These are phyloP conservation scores for Bombus cullumanus DNA, from an alignment of 1,140 invertebrate genomes.

Conservation along the genomic window DNA sequence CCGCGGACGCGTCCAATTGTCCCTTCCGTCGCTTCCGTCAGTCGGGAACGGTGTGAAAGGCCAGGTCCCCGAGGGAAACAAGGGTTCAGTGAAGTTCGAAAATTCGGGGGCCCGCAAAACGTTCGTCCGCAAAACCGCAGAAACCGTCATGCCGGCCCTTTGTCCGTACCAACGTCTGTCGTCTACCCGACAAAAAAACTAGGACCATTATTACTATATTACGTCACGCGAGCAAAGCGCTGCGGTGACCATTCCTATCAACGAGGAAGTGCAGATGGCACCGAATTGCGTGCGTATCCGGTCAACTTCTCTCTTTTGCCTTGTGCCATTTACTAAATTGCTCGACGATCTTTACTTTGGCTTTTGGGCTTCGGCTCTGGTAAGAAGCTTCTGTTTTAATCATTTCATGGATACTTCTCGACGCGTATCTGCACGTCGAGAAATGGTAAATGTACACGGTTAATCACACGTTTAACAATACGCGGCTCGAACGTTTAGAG, in stretches of 20 bases:
- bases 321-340: constrained; percentile 1
- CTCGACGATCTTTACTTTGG: neutral
- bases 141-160: constrained; percentile 75
- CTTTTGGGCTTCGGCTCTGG: neutral
- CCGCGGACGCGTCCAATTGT: constrained; percentile 17
- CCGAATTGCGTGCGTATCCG: constrained; percentile 54
- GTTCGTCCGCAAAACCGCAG: constrained; percentile 76
- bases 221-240: constrained; percentile 56
- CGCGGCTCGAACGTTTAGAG: too few species aligned
- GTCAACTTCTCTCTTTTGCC: neutral
- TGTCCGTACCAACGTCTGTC: constrained; percentile 65
- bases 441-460: too few species aligned
- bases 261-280: constrained; percentile 60
- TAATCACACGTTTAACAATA: too few species aligned
- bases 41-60: constrained; percentile 3
- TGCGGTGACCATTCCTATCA: constrained; percentile 50
- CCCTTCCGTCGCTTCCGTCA: neutral
- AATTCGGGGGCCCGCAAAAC: constrained; percentile 57
- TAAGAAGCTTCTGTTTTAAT: neutral
- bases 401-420: neutral
- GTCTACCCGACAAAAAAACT: constrained; percentile 51
- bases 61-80: neutral
- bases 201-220: constrained; percentile 62
- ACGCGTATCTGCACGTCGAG: neutral
- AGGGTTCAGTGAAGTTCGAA: constrained; percentile 14